Evolutionary conservation across 2,888 invertebrate species (phyloP), one percentile per base, ranked within the genome.

Genomic region (Mythimna lalbum): DNA sequence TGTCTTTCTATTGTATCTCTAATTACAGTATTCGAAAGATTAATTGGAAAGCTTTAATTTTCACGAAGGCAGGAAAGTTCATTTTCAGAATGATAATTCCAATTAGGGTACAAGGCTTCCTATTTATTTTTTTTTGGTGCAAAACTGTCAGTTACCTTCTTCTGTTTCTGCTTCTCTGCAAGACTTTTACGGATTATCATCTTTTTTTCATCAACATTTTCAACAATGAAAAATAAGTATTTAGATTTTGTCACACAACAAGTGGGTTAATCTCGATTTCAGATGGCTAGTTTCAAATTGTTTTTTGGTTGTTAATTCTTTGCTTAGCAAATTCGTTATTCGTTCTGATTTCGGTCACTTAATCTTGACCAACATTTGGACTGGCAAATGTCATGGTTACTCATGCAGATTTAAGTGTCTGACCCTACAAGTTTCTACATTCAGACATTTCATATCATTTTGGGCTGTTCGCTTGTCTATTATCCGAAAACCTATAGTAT

Each of bases 271-370:
- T 33, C 14, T 27, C 66, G 19, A 31, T 59, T 59, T 47, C 21
- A 53, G 66, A 56, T 1, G 23, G 31, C 39, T 36, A 57, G 19
- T 31, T 9, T 52, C 21, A 19, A 75, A 66, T 57, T 43, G n/a
- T 73, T 74, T 65, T 52, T 5, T 31, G 36, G 2, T 14, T 36
- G 50, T 64, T 33, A 21, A 57, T 27, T 50, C 27, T 19, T 23
- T 36, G 76, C 36, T 75, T 27, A 75, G 17, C 9, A 12, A 75
- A 75, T 66, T 27, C 9, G 57, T 65, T 73, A 14, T 4, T 66
- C 4, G 43, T 36, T 53, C 19, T 14, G n/a, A 73, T 57, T 74
- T 47, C 36, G 19, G 27, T 33, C 19, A 47, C n/a, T 2, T 12
- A 7, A 47, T n/a, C 21, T n/a, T 6, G 9, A 57, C 1, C 57